These are phyloP conservation scores for Peribatodes rhomboidaria DNA, from an alignment of 2,888 invertebrate genomes.

Conservation along the genomic window DNA sequence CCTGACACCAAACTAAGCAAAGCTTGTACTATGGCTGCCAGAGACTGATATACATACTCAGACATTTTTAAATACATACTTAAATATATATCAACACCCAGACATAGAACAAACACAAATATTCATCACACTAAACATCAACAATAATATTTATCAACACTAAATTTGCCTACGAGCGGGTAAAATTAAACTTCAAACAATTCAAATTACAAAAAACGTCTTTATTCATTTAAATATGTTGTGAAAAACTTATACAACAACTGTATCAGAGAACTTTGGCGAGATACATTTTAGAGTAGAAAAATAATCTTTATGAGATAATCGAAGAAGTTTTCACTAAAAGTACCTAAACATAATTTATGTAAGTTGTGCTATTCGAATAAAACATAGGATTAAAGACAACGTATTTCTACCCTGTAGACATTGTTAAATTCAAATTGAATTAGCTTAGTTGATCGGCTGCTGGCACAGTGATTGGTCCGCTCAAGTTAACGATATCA, in stretches of 20 bases:
- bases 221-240: slow-evolving; percentile 78
- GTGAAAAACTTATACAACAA: slow-evolving; percentile 81
- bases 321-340: slow-evolving; percentile 52
- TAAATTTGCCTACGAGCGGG: neutral
- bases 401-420: slow-evolving; percentile 6
- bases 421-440: neutral
- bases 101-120: no score
- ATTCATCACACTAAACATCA: no score
- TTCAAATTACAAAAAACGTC: slow-evolving; percentile 52
- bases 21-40: no score
- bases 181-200: slow-evolving; percentile 28
- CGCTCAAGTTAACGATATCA: neutral
- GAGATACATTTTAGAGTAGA: slow-evolving; percentile 64
- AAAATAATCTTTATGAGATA: slow-evolving; percentile 65
- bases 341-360: slow-evolving; percentile 73
- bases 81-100: no score
- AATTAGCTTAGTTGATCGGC: no score
- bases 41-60: no score
- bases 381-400: slow-evolving; percentile 52
- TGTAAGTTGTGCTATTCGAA: slow-evolving; percentile 66
- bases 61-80: no score
- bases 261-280: slow-evolving; percentile 63
- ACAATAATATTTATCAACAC: no score
- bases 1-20: no score
- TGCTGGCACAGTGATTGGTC: neutral